Percentiles rank a stretch among this genome's conserved stretches.
These are phyloP conservation scores for Iguana delicatissima DNA, from an alignment of 2,797 vertebrate species.

Conservation along the genomic window DNA sequence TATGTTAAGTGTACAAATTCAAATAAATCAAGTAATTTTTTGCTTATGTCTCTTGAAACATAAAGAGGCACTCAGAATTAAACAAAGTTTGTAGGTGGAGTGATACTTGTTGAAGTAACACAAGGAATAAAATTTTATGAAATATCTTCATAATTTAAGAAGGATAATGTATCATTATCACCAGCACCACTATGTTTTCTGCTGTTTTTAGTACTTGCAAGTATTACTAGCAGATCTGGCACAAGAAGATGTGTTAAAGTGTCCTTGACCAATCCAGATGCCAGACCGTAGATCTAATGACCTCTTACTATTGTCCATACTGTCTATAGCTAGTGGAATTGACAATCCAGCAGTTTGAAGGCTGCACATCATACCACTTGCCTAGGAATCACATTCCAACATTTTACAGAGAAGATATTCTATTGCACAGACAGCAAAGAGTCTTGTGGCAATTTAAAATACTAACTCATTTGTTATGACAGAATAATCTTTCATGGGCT, in stretches of 20 bases:
- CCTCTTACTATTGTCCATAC: not conserved
- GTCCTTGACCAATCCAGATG: not conserved
- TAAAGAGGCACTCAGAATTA: constrained; percentile 1
- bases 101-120: not conserved
- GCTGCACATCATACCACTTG: too few species aligned
- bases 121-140: not conserved
- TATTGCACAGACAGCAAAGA: not conserved
- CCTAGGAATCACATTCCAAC: not conserved
- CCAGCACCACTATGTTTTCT: not conserved
- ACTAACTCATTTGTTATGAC: not conserved
- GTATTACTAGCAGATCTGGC: not conserved
- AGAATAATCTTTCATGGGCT: not conserved
- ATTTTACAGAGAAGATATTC: not conserved
- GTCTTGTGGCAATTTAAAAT: not conserved
- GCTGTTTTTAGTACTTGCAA: not conserved
- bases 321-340: not conserved
- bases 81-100: not conserved
- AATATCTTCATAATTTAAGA: not conserved
- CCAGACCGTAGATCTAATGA: not conserved
- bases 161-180: not conserved
- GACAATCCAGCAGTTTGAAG: too few species aligned
- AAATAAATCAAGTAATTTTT: not conserved
- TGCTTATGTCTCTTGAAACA: not conserved
- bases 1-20: constrained; percentile 18
- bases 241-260: not conserved